Evolutionary conservation across 2,113 vertebrate genomes (phyloP), one percentile per base, ranked within the genome.

Genomic region (Lophius piscatorius): DNA sequence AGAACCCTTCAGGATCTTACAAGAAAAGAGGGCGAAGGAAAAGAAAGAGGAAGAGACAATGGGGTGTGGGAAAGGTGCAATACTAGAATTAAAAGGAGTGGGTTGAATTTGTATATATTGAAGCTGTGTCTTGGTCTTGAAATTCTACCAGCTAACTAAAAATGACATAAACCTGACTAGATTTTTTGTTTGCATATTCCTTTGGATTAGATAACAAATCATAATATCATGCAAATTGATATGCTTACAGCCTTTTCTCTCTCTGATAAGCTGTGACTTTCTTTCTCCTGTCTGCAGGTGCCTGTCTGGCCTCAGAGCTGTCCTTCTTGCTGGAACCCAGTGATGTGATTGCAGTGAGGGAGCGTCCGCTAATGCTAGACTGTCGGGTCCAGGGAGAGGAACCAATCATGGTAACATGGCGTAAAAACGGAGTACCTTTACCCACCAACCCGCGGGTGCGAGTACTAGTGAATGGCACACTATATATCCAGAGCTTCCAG

Each of bases 311-410:
- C 44, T 91, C 91, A 0, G 90, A 94, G 70, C 80, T 92, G 66
- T 82, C 85, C 2, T 94, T 93, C 26, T 17, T 90, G 47, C 26
- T 38, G 41, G 89, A 94, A 60, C 91, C 90, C 2, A 83, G 74
- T 11, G 90, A 92, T 12, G 73, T 90, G 57, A 93, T 90, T 5
- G 92, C 91, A 0, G 69, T 92, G 44, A 29, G 72, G 49, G 85
- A 91, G 6, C 80, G 72, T 0, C 87, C 75, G 0, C 82, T 91
- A 40, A 79, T 89, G 85, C 68, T 94, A 56, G 78, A 91, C 80
- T 92, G 92, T 60, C 76, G 46, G 41, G 91, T 91, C 9, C 86
- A 90, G 36, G 89, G 92, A 0, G 87, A 91, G n/a, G 81, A 77
- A 0, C 91, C 90, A 0, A 58, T 91, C 66, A 61, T 66, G 7